These are phyloP conservation scores for Microcebus jonahi DNA, from an alignment of 2,113 vertebrate species.

Conservation along the genomic window DNA sequence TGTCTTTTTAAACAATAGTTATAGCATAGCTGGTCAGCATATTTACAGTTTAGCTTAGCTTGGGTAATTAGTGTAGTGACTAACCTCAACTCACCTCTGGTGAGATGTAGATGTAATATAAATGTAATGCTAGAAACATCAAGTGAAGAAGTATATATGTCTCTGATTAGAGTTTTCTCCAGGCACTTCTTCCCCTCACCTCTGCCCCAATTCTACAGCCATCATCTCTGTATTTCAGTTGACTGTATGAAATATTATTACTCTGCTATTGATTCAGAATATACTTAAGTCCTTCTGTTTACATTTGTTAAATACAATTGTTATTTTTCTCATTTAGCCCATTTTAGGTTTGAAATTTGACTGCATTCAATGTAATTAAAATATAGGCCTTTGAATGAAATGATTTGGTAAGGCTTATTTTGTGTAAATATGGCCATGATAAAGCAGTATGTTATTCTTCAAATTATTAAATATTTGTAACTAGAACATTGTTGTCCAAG, in stretches of 20 bases:
- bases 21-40: neutral
- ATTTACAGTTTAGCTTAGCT: neutral
- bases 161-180: neutral
- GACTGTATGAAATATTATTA: neutral
- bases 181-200: neutral
- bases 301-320: neutral
- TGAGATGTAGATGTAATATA: neutral
- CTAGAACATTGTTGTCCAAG: neutral
- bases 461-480: neutral
- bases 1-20: neutral
- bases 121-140: neutral
- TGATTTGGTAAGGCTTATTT: constrained; percentile 29
- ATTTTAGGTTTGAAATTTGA: constrained; percentile 35
- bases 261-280: neutral
- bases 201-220: neutral
- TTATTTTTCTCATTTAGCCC: neutral
- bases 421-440: neutral
- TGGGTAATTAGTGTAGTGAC: neutral
- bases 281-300: neutral
- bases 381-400: neutral
- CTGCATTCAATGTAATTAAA: neutral
- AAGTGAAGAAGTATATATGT: neutral
- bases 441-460: neutral
- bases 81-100: neutral
- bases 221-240: neutral